Evolutionary conservation across 2,888 invertebrate genomes (phyloP).

Genomic region (Mamestra brassicae): DNA sequence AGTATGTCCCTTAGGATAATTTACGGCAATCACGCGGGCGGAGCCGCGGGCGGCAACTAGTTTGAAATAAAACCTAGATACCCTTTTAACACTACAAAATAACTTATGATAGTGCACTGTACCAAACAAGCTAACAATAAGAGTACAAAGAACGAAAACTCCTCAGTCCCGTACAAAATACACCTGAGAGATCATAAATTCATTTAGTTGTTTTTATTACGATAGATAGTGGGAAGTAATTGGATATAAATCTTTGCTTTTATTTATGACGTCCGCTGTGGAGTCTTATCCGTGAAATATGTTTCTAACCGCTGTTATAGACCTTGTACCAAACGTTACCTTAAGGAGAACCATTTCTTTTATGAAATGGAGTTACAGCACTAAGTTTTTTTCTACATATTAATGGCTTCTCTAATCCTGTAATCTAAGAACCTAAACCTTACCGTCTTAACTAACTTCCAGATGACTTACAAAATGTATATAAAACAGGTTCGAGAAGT

Average conservation of each 20-base stretch:
- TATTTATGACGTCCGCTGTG: constrained; percentile 71
- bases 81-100: neutral
- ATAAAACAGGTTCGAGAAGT: too few relatives aligned
- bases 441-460: too few relatives aligned
- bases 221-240: constrained; percentile 73
- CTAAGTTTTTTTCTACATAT: constrained; percentile 10
- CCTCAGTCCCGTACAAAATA: constrained; percentile 29
- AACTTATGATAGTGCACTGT: constrained; percentile 1
- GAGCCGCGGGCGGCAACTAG: too few relatives aligned
- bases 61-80: too few relatives aligned
- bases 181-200: constrained; percentile 67
- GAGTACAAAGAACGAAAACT: neutral
- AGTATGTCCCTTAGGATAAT: too few relatives aligned
- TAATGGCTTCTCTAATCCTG: neutral
- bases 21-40: too few relatives aligned
- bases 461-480: too few relatives aligned
- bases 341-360: constrained; percentile 9
- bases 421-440: too few relatives aligned
- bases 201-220: constrained; percentile 74
- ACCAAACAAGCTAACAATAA: constrained; percentile 22
- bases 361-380: neutral
- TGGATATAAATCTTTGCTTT: constrained; percentile 75
- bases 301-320: constrained; percentile 50
- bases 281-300: constrained; percentile 69
- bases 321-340: constrained; percentile 20